These are phyloP conservation scores for Menidia beryllina DNA, from an alignment of 2,113 vertebrate species.

Conservation along the genomic window DNA sequence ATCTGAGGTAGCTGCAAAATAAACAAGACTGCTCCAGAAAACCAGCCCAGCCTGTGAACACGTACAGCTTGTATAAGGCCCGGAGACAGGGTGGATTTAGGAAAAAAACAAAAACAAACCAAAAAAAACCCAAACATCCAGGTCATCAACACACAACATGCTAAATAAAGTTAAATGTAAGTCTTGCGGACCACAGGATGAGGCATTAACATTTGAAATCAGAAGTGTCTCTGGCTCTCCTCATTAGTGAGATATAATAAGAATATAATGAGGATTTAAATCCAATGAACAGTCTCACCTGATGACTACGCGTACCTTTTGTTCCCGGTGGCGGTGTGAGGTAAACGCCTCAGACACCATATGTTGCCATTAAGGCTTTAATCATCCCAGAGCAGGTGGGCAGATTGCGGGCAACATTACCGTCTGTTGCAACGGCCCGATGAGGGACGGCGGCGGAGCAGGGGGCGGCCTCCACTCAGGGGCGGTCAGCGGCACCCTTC, in stretches of 20 bases:
- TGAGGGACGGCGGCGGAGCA: conserved; percentile 6
- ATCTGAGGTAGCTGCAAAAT: background rate
- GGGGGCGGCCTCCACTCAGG: conserved; percentile 28
- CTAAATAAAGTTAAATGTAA: background rate
- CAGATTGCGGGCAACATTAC: conserved; percentile 51
- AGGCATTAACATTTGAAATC: conserved; percentile 16
- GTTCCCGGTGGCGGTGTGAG: conserved; percentile 42
- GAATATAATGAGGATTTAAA: conserved; percentile 68
- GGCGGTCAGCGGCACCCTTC: conserved; percentile 23
- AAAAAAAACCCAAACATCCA: background rate
- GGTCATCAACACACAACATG: background rate
- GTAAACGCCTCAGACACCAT: conserved; percentile 61
- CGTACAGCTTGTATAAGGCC: background rate
- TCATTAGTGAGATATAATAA: conserved; percentile 62
- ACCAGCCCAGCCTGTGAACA: too few species aligned
- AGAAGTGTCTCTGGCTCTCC: conserved; percentile 24
- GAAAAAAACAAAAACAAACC: background rate
- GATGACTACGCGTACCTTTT: conserved; percentile 64
- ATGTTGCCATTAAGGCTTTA: conserved; percentile 71
- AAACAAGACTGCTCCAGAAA: too few species aligned
- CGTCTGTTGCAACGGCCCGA: conserved; percentile 42
- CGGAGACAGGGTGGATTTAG: background rate
- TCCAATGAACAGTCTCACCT: conserved; percentile 66
- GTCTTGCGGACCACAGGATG: background rate
- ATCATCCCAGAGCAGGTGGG: conserved; percentile 66